phyloP scores from a whole-genome alignment of 2,888 invertebrate genomes.

The Mythimna impura region DNA sequence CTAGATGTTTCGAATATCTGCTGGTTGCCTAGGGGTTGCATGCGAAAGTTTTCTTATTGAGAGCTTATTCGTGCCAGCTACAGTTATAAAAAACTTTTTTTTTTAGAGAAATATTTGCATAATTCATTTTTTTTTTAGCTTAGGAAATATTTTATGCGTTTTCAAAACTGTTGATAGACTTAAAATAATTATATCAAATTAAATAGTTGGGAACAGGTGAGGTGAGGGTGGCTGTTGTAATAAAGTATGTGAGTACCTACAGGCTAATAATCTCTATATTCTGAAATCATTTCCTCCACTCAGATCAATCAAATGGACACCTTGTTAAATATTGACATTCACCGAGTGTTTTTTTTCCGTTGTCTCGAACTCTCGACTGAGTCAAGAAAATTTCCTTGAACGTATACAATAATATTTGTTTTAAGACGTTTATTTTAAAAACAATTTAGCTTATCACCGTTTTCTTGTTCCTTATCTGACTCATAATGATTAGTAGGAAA shows the following conservation, averaged over 20 bases:
- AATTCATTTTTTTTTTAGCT: too few relatives aligned
- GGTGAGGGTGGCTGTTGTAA: too few relatives aligned
- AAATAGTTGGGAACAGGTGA: neutral
- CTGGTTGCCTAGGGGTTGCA: conserved; percentile 16
- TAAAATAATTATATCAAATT: neutral
- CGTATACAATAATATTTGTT: neutral
- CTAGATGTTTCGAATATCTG: conserved; percentile 49
- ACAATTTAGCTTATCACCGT: neutral
- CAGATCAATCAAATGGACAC: neutral
- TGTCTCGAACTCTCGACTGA: neutral
- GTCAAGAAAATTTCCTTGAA: neutral
- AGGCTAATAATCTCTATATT: neutral
- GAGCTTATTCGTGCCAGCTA: conserved; percentile 2
- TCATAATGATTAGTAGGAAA: neutral
- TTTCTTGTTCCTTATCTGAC: neutral
- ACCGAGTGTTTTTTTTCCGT: neutral
- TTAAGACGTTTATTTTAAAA: neutral
- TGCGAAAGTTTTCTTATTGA: conserved; percentile 22
- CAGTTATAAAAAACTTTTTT: neutral
- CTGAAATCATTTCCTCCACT: neutral
- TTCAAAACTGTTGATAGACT: neutral
- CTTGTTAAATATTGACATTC: neutral
- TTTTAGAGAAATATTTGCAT: neutral
- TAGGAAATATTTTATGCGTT: neutral
- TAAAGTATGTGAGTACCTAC: neutral